Percentiles rank a stretch among this genome's conserved stretches.
Evolutionary conservation across 2,888 invertebrate genomes (phyloP).

Genomic region (Venusia cambrica): DNA sequence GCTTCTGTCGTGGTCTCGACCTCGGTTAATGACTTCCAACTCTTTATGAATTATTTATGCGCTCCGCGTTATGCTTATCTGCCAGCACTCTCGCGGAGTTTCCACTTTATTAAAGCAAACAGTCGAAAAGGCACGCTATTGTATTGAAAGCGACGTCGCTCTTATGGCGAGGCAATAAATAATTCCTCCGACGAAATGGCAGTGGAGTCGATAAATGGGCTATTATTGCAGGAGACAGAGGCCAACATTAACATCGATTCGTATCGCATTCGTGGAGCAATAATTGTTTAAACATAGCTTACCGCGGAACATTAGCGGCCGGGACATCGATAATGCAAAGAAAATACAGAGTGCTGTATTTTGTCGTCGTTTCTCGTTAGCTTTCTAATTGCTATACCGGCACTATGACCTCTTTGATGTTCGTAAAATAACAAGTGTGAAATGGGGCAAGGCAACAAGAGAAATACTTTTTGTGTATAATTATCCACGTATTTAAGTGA

Average conservation of each 20-base stretch:
- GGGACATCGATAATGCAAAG: conserved; percentile 66
- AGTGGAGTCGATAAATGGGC: conserved; percentile 72
- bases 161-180: conserved; percentile 70
- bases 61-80: conserved; percentile 60
- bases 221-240: conserved; percentile 74
- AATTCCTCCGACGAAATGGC: conserved; percentile 69
- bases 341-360: conserved; percentile 42
- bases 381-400: conserved; percentile 52
- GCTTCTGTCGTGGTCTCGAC: conserved; percentile 56
- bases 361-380: conserved; percentile 47
- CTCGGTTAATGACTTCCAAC: conserved; percentile 65
- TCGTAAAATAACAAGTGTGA: conserved; percentile 36
- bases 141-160: conserved; percentile 66
- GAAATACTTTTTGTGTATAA: conserved; percentile 48
- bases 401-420: conserved; percentile 28
- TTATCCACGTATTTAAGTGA: conserved; percentile 44
- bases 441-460: conserved; percentile 41
- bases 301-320: conserved; percentile 61
- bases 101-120: conserved; percentile 72
- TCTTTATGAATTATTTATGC: conserved; percentile 75
- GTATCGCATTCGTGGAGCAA: conserved; percentile 69
- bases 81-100: conserved; percentile 52
- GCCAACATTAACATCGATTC: conserved; percentile 75
- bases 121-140: conserved; percentile 60
- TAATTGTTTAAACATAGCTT: conserved; percentile 76